Evolutionary conservation across 2,113 vertebrate genomes (phyloP).

Genomic region (Puma concolor): DNA sequence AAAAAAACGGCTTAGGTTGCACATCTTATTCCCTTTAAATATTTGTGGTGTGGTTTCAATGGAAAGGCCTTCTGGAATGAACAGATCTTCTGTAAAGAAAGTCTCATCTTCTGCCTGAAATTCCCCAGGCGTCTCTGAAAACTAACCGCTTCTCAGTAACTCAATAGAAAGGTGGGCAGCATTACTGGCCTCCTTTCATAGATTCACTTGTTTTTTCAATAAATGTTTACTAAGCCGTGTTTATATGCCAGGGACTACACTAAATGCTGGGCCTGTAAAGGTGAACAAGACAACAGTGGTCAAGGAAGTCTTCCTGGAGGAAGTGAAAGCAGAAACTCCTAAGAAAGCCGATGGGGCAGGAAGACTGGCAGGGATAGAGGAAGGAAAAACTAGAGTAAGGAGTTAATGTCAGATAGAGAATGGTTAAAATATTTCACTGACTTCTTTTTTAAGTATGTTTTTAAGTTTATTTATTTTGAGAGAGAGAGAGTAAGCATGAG

Average conservation of each 20-base stretch:
- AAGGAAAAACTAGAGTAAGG: background rate
- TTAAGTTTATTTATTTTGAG: background rate
- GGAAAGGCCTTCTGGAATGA: conserved; percentile 26
- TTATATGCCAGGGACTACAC: background rate
- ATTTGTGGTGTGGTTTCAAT: conserved; percentile 23
- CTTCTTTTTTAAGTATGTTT: background rate
- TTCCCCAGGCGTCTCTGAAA: background rate
- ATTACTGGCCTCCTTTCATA: background rate
- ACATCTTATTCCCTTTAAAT: conserved; percentile 47
- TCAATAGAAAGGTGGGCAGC: background rate
- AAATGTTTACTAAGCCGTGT: background rate
- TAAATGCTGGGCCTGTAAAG: background rate
- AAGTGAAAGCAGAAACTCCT: background rate
- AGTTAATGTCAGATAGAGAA: background rate
- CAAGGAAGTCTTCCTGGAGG: background rate
- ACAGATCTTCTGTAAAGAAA: conserved; percentile 33
- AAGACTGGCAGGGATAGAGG: background rate
- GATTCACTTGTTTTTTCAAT: background rate
- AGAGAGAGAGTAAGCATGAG: background rate
- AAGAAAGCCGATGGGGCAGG: background rate
- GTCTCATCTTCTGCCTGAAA: background rate
- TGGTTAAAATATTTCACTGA: background rate
- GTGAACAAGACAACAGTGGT: background rate
- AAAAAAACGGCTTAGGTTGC: conserved; percentile 21
- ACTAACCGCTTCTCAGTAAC: background rate